A percentile compares a stretch with the other conserved stretches of the same genome.
Evolutionary conservation across 2,113 vertebrate genomes (phyloP).

Genomic region (Nymphicus hollandicus): DNA sequence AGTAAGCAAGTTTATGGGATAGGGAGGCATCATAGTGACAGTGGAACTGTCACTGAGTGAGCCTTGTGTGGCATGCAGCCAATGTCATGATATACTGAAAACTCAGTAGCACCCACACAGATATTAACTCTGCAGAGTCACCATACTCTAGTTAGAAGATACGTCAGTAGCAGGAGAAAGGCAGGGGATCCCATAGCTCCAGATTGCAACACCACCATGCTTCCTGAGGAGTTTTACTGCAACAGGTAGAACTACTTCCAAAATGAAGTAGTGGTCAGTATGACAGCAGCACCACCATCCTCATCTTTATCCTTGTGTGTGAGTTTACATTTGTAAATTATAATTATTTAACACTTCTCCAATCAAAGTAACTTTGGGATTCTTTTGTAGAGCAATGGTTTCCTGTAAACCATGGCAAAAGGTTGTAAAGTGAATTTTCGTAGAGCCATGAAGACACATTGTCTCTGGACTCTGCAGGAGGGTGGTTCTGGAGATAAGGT

Average conservation of each 20-base stretch:
- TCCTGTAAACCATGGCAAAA: background rate
- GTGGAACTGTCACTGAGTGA: background rate
- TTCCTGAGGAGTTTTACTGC: background rate
- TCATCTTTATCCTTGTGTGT: background rate
- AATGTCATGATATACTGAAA: background rate
- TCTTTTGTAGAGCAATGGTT: background rate
- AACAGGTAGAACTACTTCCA: background rate
- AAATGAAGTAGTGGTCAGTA: background rate
- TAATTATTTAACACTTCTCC: background rate
- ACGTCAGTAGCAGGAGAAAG: background rate
- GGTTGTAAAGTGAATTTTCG: background rate
- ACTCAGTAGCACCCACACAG: background rate
- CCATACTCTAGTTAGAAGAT: background rate
- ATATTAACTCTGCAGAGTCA: background rate
- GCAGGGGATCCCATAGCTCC: background rate
- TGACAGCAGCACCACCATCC: background rate
- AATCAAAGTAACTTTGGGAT: background rate
- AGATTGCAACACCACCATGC: background rate
- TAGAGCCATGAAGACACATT: background rate
- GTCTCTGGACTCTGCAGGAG: background rate
- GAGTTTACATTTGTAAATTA: background rate
- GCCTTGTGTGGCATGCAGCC: background rate
- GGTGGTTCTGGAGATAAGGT: background rate
- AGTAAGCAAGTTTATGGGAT: background rate
- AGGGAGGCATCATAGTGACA: background rate